These are phyloP conservation scores for Stigmatopora argus DNA, from an alignment of 2,113 vertebrate genomes.

Conservation along the genomic window DNA sequence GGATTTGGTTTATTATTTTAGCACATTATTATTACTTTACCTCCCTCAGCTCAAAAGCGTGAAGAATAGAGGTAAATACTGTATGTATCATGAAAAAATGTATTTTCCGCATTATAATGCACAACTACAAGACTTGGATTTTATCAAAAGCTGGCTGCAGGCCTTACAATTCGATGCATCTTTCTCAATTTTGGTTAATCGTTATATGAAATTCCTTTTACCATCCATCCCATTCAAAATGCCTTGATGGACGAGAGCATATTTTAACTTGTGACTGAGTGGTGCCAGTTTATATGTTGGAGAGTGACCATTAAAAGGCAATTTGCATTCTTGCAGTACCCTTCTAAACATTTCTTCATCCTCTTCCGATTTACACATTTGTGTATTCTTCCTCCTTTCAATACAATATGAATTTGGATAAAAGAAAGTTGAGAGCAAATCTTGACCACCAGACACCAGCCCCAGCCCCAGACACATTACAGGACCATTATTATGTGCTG, in stretches of 20 bases:
- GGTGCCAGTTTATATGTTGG: slow-evolving; percentile 23
- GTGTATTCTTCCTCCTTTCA: slow-evolving; percentile 31
- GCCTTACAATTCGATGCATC: too few relatives aligned
- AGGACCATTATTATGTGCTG: slow-evolving; percentile 45
- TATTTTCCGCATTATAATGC: too few relatives aligned
- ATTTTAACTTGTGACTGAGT: slow-evolving; percentile 22
- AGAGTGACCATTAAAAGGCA: slow-evolving; percentile 33
- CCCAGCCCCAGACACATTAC: slow-evolving; percentile 20
- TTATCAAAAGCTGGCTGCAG: too few relatives aligned
- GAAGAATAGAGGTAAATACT: background rate
- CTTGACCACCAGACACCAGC: slow-evolving; percentile 21
- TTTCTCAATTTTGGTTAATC: too few relatives aligned
- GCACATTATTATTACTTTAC: background rate
- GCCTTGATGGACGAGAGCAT: slow-evolving; percentile 15
- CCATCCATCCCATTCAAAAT: slow-evolving; percentile 7
- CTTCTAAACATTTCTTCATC: slow-evolving; percentile 18
- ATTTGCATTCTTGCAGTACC: slow-evolving; percentile 33
- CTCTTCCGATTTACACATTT: slow-evolving; percentile 18
- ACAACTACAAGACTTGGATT: too few relatives aligned
- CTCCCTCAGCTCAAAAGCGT: background rate
- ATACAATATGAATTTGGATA: slow-evolving; percentile 39
- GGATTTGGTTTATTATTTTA: background rate
- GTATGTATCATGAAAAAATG: too few relatives aligned
- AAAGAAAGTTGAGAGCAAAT: slow-evolving; percentile 27
- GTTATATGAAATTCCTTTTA: slow-evolving; percentile 14